Base-by-base conservation (phyloP, 2,113 vertebrate genomes). In the Pandion haliaetus region DNA sequence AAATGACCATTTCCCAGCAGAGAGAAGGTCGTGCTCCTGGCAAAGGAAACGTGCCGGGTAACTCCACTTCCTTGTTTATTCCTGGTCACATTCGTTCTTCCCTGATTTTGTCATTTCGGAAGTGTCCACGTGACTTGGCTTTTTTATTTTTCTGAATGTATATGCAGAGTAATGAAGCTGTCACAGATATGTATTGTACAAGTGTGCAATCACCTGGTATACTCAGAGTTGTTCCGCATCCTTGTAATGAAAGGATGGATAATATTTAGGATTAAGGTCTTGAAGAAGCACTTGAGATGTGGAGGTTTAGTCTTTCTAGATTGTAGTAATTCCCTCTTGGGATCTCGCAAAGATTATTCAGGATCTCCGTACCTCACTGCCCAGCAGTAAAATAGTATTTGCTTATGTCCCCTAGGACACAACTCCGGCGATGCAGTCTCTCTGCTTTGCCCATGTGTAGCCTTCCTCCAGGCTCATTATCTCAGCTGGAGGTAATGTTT, bases 41-140 rank as follows among this genome's bases (percentile, higher is more conserved):
- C 69, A 71, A 38, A 93, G 96, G 94, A 97, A 95, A 50, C 1
- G 0, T 26, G 42, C 84, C 9, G 90, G 86, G 78, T 66, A 91
- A 79, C 92, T 86, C 82, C 1, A 5, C 74, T 96, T 96, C 90
- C 92, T 90, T 82, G 47, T 93, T 94, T 85, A 91, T 94, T 96
- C 90, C 89, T 1, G 9, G 73, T n/a, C 65, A 79, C 50, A 5
- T 82, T 85, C 0, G 0, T 71, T 79, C 79, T 91, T 72, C 87
- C 90, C 78, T 4, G 82, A 23, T 70, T 85, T 85, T 89, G 87
- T 84, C 77, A 24, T 71, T 87, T 94, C 0, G 20, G 90, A 82
- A 85, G 31, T 6, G 17, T 59, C 85, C 85, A 6, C 0, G 0
- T 63, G 61, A 58, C 4, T 12, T 55, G 31, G 72, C 69, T 47